These are phyloP conservation scores for Stegodyphus dumicola DNA, from an alignment of 1,140 invertebrate species.

Conservation along the genomic window DNA sequence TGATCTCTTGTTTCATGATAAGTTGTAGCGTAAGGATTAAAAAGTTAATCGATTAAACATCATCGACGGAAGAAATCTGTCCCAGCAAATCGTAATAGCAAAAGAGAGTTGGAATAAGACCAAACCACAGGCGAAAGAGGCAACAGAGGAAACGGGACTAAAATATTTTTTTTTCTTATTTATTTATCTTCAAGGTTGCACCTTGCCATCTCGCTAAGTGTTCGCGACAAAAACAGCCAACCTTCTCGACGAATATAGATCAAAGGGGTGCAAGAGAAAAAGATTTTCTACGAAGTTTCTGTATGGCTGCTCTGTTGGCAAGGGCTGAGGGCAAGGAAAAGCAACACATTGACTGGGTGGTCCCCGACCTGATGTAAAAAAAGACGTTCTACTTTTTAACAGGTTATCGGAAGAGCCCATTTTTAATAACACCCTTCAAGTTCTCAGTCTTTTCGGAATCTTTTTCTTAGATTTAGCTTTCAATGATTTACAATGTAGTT, in stretches of 20 bases:
- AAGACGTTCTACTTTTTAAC: constrained; percentile 23
- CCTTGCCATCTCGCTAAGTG: constrained; percentile 14
- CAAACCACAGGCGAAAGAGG: constrained; percentile 39
- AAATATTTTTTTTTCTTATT: constrained; percentile 27
- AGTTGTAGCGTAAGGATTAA: no score
- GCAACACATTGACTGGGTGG: constrained; percentile 19
- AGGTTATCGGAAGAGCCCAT: constrained; percentile 25
- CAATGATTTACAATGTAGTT: background rate
- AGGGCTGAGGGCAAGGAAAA: background rate
- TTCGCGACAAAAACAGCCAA: constrained; percentile 41
- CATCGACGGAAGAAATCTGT: no score
- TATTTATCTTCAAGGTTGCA: constrained; percentile 26
- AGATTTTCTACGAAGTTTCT: constrained; percentile 22
- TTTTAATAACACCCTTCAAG: constrained; percentile 19
- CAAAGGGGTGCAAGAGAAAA: constrained; percentile 35
- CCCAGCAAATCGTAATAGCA: no score
- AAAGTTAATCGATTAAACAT: no score
- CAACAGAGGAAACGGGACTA: constrained; percentile 3
- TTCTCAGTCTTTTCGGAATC: background rate
- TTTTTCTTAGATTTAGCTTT: background rate
- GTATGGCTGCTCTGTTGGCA: background rate
- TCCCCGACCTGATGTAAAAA: constrained; percentile 14
- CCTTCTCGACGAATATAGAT: constrained; percentile 53
- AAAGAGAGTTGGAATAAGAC: constrained; percentile 9
- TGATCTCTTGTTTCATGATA: no score